phyloP scores from a whole-genome alignment of 2,888 invertebrate species.

The Drosophila subsilvestris region DNA sequence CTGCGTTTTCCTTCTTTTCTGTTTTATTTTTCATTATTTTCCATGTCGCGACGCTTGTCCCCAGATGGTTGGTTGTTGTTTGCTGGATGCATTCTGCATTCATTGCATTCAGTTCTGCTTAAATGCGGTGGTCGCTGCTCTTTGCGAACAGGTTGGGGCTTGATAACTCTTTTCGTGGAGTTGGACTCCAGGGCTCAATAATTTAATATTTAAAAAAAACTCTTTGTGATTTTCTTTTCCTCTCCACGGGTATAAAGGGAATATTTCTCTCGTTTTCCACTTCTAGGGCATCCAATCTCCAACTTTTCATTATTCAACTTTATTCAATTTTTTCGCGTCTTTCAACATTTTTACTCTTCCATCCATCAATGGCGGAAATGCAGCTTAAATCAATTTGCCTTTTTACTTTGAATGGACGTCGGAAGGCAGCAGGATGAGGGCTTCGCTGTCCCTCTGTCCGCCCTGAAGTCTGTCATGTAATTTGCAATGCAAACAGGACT shows the following conservation, averaged over 20 bases:
- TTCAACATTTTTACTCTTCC: slow-evolving; percentile 24
- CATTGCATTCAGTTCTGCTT: slow-evolving; percentile 10
- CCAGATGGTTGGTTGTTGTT: slow-evolving; percentile 20
- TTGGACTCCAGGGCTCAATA: background rate
- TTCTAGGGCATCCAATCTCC: background rate
- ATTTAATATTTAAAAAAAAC: no score
- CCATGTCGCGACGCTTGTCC: slow-evolving; percentile 26
- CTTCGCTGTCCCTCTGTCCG: background rate
- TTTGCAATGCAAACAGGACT: slow-evolving; percentile 47
- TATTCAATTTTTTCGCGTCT: slow-evolving; percentile 7
- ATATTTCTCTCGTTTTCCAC: background rate
- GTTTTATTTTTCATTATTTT: slow-evolving; percentile 25
- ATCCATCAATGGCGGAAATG: slow-evolving; percentile 15
- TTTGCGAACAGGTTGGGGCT: slow-evolving; percentile 15
- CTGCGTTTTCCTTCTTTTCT: slow-evolving; percentile 14
- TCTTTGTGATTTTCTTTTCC: no score
- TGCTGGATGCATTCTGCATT: slow-evolving; percentile 7
- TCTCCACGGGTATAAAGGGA: background rate
- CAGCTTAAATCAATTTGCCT: slow-evolving; percentile 43
- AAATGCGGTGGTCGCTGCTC: slow-evolving; percentile 14
- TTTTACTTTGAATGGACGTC: slow-evolving; percentile 15
- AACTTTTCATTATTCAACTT: slow-evolving; percentile 1
- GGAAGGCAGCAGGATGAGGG: slow-evolving; percentile 6
- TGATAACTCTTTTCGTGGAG: background rate
- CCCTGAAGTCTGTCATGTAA: slow-evolving; percentile 32